These are phyloP conservation scores for Chionis minor DNA, from an alignment of 2,113 vertebrate genomes.

Conservation along the genomic window DNA sequence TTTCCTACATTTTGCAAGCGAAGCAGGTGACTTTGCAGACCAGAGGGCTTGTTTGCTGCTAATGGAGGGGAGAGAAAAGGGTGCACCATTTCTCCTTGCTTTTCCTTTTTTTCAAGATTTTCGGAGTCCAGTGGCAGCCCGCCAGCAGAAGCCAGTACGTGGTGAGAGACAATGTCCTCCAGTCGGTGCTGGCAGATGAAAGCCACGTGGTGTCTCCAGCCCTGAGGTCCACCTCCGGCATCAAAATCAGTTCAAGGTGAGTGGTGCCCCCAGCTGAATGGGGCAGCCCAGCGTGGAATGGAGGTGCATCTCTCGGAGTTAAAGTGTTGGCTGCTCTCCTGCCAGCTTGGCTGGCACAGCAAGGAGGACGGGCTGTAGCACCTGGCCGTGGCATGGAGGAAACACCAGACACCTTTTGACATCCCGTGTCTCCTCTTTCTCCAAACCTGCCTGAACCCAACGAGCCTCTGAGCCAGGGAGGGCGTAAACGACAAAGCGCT, in stretches of 20 bases:
- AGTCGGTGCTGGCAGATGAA: conserved; percentile 52
- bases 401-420: background rate
- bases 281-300: background rate
- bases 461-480: background rate
- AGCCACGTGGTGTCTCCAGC: conserved; percentile 32
- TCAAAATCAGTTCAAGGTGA: conserved; percentile 66
- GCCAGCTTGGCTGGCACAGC: too few relatives aligned
- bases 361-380: background rate
- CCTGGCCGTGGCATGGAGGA: background rate
- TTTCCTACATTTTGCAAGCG: background rate
- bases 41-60: background rate
- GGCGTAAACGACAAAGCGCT: background rate
- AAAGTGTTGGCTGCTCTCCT: background rate
- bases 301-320: background rate
- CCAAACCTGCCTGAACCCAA: background rate
- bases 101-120: conserved; percentile 42
- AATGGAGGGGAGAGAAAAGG: background rate
- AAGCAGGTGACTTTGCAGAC: background rate
- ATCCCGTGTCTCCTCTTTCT: background rate
- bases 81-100: background rate
- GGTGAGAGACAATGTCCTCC: conserved; percentile 42
- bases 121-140: conserved; percentile 59
- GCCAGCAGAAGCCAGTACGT: conserved; percentile 37
- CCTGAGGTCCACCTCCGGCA: conserved; percentile 17
- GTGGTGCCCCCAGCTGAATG: accelerated